Conservation (phyloP, 2,888 invertebrate genomes). For the Spodoptera littoralis region DNA sequence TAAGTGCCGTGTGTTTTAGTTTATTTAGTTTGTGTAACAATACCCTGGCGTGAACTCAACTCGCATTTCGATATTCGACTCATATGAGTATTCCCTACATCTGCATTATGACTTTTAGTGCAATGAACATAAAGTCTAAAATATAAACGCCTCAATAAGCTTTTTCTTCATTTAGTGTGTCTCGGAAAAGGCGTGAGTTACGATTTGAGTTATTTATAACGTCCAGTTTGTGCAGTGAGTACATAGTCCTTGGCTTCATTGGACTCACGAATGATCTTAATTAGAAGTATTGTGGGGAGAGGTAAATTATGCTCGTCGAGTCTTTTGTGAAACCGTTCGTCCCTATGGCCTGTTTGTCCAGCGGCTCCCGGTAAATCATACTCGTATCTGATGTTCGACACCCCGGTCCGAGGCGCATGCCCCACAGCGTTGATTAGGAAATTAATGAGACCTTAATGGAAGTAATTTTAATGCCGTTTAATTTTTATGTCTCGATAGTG, state of each 20-base stretch:
- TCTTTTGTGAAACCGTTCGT: constrained; percentile 68
- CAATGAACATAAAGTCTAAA: constrained; percentile 61
- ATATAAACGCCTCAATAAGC: constrained; percentile 45
- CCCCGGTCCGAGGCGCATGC: constrained; percentile 64
- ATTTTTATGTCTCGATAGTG: constrained; percentile 76
- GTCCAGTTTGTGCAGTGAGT: constrained; percentile 81
- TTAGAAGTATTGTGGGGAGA: constrained; percentile 85
- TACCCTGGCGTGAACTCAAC: constrained; percentile 70
- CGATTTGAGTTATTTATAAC: constrained; percentile 86
- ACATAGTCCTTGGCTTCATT: constrained; percentile 79
- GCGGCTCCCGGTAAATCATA: constrained; percentile 79
- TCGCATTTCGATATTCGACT: constrained; percentile 67
- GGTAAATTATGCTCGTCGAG: constrained; percentile 79
- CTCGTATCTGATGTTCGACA: constrained; percentile 65
- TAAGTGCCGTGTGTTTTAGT: constrained; percentile 71
- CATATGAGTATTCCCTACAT: constrained; percentile 41
- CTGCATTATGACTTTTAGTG: constrained; percentile 67
- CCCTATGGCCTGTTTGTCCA: constrained; percentile 54
- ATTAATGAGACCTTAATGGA: constrained; percentile 86
- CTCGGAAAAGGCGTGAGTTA: constrained; percentile 81
- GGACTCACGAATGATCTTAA: constrained; percentile 86
- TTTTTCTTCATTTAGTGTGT: constrained; percentile 68
- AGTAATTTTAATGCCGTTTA: constrained; percentile 80
- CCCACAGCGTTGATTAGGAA: constrained; percentile 82
- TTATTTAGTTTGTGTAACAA: constrained; percentile 80